Base-by-base conservation (phyloP, 1,140 invertebrate genomes). In the Zelostemma sp. region DNA sequence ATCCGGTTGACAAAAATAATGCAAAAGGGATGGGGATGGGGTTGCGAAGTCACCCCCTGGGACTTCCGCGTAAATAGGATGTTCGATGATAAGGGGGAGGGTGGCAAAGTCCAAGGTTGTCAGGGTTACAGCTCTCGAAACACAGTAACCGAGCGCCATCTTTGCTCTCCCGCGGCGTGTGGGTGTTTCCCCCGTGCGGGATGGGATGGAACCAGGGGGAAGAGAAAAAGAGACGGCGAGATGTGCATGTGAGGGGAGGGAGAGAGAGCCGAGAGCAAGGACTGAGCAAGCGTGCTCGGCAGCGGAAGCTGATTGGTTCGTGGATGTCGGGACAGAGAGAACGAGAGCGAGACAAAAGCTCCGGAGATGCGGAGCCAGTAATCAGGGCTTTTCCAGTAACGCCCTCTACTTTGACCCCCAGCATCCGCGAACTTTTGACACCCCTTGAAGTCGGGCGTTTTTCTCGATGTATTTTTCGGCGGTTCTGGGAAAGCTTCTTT, bases 41-140 rank as follows among this genome's bases (percentile, higher is more conserved):
- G 12, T 3, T 2, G 12, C 35, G 12, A 14, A 3, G 35, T 38
- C 11, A 2, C 35, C 35, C n/a, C 35, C n/a, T 38, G 35, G 35
- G 12, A 14, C 11, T 31, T 31, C 11, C 28, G 28, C 11, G 35
- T 38, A 15, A 41, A 15, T 12, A 15, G 14, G 40, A 41, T 15
- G 40, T n/a, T 41, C 40, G n/a, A n/a, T n/a, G n/a, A n/a, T 15
- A 6, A 15, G 14, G 60, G 47, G 59, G 73, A 72, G 78, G 74
- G 65, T 81, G 75, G 78, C 71, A 73, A 73, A 77, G 76, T 76
- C 77, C 82, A 81, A 82, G 82, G 82, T 85, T 85, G 80, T 79
- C 83, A 84, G 80, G 81, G 81, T 79, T 80, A 84, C 83, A 82
- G 80, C 76, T 83, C 83, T 84, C 76, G 79, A 83, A 82, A 85